Percentiles rank a stretch among this genome's conserved stretches.
Evolutionary conservation across 2,113 vertebrate species (phyloP).

Genomic region (Vidua chalybeata): DNA sequence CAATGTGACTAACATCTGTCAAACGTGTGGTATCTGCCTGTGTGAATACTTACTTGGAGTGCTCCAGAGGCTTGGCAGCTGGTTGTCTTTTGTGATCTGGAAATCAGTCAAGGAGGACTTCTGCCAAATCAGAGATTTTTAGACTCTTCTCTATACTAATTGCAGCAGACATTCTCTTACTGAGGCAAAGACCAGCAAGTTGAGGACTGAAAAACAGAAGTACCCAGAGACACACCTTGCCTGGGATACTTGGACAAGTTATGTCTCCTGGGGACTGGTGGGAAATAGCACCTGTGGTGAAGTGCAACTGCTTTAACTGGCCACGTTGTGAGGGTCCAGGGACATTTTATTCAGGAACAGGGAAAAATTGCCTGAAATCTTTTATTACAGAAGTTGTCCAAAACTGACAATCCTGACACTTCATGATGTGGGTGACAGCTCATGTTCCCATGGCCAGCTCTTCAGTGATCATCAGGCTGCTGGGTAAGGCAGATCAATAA

Average conservation of each 20-base stretch:
- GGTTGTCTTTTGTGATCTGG: conserved; percentile 56
- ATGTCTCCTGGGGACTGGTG: not conserved
- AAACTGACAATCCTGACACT: not conserved
- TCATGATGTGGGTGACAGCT: not conserved
- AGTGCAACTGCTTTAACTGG: not conserved
- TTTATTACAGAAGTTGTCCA: not conserved
- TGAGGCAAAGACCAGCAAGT: not conserved
- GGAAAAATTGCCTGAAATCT: not conserved
- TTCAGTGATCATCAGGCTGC: not conserved
- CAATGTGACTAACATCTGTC: conserved; percentile 59
- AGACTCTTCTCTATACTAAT: not conserved
- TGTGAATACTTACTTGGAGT: conserved; percentile 44
- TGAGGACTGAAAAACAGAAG: not conserved
- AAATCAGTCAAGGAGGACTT: conserved; percentile 52
- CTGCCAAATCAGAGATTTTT: conserved; percentile 40
- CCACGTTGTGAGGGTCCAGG: not conserved
- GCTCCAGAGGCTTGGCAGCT: conserved; percentile 49
- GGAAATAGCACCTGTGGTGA: not conserved
- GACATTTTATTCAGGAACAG: not conserved
- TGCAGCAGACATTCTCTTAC: not conserved
- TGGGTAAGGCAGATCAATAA: not conserved
- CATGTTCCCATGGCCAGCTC: not conserved
- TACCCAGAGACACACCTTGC: fast-evolving
- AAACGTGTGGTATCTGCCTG: conserved; percentile 32
- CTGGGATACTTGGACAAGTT: not conserved